Conservation (phyloP, 1,140 invertebrate species). For the Pogonus chalceus region DNA sequence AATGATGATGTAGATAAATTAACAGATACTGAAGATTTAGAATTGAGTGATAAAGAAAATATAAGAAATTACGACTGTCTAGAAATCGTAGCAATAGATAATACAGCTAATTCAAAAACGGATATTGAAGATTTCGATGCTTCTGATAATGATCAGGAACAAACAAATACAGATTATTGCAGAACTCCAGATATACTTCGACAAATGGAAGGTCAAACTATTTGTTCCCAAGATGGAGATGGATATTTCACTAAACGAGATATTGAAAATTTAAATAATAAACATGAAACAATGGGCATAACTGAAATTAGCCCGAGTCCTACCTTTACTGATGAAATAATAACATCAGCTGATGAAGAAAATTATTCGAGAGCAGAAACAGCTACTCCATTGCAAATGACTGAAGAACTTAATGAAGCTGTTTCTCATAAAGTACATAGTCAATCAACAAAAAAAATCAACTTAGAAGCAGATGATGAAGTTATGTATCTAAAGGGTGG, state of each 20-base stretch:
- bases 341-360: conserved; percentile 41
- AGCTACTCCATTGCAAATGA: conserved; percentile 28
- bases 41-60: conserved; percentile 33
- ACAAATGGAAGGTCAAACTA: conserved; percentile 21
- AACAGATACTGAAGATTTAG: conserved; percentile 36
- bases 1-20: background rate
- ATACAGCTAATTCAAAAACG: conserved; percentile 10
- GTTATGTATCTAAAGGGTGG: conserved; percentile 39
- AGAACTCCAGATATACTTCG: conserved; percentile 25
- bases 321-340: conserved; percentile 44
- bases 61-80: background rate
- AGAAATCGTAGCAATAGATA: conserved; percentile 3
- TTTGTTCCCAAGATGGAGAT: conserved; percentile 25
- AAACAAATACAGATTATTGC: conserved; percentile 17
- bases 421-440: conserved; percentile 36
- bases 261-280: conserved; percentile 14
- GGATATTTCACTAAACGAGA: conserved; percentile 18
- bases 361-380: conserved; percentile 21
- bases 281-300: conserved; percentile 7
- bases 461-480: conserved; percentile 35
- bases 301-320: conserved; percentile 13
- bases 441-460: conserved; percentile 32
- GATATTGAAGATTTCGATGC: conserved; percentile 24
- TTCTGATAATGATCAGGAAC: conserved; percentile 28
- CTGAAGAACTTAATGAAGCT: conserved; percentile 33